Evolutionary conservation across 2,797 vertebrate species (phyloP).

Genomic region (Emydoidea blandingii): DNA sequence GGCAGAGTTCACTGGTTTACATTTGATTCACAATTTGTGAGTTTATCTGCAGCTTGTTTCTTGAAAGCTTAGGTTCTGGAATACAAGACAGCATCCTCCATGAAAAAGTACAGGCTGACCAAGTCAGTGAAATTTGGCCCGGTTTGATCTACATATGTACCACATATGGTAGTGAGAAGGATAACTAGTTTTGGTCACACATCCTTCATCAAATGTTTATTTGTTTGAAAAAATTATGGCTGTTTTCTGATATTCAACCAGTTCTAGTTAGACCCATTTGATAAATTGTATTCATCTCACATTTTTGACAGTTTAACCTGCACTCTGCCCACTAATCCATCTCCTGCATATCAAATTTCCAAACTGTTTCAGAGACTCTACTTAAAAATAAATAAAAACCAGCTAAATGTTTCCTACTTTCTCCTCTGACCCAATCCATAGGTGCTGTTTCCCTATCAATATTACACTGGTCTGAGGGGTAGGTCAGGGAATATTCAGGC

Average conservation of each 20-base stretch:
- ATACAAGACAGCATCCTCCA: neutral
- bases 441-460: neutral
- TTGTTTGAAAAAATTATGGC: neutral
- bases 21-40: neutral
- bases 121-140: neutral
- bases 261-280: neutral
- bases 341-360: conserved; percentile 22
- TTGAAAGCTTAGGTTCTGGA: neutral
- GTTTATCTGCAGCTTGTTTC: neutral
- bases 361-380: conserved; percentile 3
- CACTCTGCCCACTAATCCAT: conserved; percentile 3
- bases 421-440: conserved; percentile 25
- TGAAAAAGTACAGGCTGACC: neutral
- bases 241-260: conserved; percentile 1
- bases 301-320: neutral
- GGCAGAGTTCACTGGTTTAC: neutral
- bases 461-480: neutral
- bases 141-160: neutral
- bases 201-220: neutral
- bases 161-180: neutral
- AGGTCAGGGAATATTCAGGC: neutral
- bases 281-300: conserved; percentile 8
- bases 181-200: neutral
- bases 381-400: neutral
- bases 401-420: conserved; percentile 49